Conservation (phyloP, 2,888 invertebrate species). For the Scaptomyza parva region DNA sequence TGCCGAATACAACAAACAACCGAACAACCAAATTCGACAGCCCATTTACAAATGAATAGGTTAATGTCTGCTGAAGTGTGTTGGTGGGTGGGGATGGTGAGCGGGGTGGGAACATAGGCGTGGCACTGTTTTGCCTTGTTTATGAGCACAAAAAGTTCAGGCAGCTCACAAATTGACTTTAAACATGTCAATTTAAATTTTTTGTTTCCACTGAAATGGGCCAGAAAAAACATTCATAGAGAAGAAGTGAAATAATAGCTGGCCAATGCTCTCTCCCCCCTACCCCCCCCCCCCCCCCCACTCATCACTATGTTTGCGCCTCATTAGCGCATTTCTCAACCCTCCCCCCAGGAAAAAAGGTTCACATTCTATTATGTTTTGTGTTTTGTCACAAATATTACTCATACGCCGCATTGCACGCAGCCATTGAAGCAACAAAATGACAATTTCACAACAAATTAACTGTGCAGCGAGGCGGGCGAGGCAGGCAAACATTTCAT, state of each 20-base stretch:
- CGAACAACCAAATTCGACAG: slow-evolving; percentile 70
- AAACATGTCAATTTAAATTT: slow-evolving; percentile 76
- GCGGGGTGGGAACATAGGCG: slow-evolving; percentile 11
- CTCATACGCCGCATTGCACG: slow-evolving; percentile 76
- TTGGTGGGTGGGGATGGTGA: neutral
- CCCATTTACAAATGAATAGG: slow-evolving; percentile 79
- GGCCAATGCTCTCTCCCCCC: slow-evolving; percentile 15
- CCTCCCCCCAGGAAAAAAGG: slow-evolving; percentile 46
- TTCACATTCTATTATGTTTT: slow-evolving; percentile 47
- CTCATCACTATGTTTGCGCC: slow-evolving; percentile 47
- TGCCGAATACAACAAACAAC: slow-evolving; percentile 15
- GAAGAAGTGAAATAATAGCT: neutral
- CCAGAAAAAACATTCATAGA: too few species aligned
- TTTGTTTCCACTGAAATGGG: slow-evolving; percentile 29
- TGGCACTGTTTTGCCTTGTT: slow-evolving; percentile 52
- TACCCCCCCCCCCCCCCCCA: slow-evolving; percentile 1
- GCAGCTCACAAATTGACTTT: slow-evolving; percentile 69
- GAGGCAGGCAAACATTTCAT: slow-evolving; percentile 38
- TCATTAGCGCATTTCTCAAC: slow-evolving; percentile 62
- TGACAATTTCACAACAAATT: slow-evolving; percentile 80
- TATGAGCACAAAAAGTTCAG: slow-evolving; percentile 66
- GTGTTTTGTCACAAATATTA: slow-evolving; percentile 57
- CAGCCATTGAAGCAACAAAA: slow-evolving; percentile 75
- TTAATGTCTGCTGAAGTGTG: slow-evolving; percentile 58
- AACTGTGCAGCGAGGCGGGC: slow-evolving; percentile 69